Percentiles rank a stretch among this genome's conserved stretches.
Evolutionary conservation across 1,140 invertebrate species (phyloP).

Genomic region (Oscheius sp.): DNA sequence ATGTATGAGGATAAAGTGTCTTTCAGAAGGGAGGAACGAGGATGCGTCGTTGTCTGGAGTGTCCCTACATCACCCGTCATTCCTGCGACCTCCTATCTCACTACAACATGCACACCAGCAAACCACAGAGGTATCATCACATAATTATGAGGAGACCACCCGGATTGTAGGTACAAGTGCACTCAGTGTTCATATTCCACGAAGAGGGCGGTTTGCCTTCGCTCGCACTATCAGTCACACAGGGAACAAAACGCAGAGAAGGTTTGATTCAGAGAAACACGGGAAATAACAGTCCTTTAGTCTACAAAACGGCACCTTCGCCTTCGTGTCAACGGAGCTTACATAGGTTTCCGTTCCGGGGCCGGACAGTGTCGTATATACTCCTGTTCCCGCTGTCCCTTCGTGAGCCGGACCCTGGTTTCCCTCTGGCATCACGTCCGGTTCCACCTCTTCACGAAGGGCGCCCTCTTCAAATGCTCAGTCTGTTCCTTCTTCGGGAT

Average conservation of each 20-base stretch:
- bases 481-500: neutral
- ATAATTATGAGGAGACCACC: no score
- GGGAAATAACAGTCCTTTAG: no score
- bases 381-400: neutral
- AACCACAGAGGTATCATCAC: neutral
- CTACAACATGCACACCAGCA: neutral
- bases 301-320: no score
- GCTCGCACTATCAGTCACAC: neutral
- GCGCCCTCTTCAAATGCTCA: neutral
- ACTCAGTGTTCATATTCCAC: slow-evolving; percentile 8
- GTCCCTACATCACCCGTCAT: slow-evolving; percentile 1
- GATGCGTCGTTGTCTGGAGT: neutral
- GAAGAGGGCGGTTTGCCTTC: neutral
- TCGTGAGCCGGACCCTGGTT: neutral
- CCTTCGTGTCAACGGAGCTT: neutral
- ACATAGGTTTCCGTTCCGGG: neutral
- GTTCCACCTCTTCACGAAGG: neutral
- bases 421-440: neutral
- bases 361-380: neutral
- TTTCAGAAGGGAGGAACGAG: neutral
- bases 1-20: neutral
- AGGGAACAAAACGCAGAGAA: neutral
- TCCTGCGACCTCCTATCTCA: neutral
- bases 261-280: neutral
- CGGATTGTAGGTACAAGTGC: neutral